A percentile compares a stretch with the other conserved stretches of the same genome.
Conservation (phyloP, 2,888 invertebrate genomes). For the Hyles lineata region DNA sequence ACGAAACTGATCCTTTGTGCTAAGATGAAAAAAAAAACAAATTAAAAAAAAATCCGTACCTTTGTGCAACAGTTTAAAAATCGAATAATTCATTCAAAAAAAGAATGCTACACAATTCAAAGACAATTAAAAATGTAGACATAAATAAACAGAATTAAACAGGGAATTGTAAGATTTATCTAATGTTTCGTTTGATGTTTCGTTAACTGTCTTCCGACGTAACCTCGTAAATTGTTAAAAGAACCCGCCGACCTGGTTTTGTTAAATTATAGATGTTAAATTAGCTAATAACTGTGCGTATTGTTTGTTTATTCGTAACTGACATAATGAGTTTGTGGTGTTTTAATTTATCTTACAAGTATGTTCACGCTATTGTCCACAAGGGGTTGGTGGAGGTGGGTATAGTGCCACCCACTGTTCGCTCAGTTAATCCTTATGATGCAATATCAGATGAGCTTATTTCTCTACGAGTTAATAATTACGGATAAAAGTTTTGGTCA, state of each 20-base stretch:
- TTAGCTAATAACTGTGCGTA: background rate
- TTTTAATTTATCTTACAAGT: too few relatives aligned
- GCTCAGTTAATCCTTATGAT: background rate
- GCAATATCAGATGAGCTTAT: too few relatives aligned
- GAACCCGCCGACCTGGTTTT: conserved; percentile 1
- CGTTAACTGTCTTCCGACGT: conserved; percentile 18
- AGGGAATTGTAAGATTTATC: conserved; percentile 6
- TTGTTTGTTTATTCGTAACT: background rate
- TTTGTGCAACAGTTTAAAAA: too few relatives aligned
- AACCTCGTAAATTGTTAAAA: conserved; percentile 19
- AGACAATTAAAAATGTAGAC: conserved; percentile 7
- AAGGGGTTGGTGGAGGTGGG: too few relatives aligned
- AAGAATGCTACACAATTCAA: background rate
- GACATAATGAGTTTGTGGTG: background rate
- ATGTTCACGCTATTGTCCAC: too few relatives aligned
- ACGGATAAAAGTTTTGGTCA: too few relatives aligned
- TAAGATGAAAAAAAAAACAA: background rate
- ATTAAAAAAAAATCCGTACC: background rate
- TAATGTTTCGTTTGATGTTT: background rate
- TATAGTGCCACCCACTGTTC: too few relatives aligned
- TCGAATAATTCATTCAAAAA: too few relatives aligned
- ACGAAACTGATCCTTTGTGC: background rate
- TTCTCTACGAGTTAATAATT: too few relatives aligned
- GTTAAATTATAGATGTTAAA: background rate
- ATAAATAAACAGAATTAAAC: conserved; percentile 5